Base-by-base conservation (phyloP, 2,113 vertebrate genomes). In the Meleagris gallopavo region DNA sequence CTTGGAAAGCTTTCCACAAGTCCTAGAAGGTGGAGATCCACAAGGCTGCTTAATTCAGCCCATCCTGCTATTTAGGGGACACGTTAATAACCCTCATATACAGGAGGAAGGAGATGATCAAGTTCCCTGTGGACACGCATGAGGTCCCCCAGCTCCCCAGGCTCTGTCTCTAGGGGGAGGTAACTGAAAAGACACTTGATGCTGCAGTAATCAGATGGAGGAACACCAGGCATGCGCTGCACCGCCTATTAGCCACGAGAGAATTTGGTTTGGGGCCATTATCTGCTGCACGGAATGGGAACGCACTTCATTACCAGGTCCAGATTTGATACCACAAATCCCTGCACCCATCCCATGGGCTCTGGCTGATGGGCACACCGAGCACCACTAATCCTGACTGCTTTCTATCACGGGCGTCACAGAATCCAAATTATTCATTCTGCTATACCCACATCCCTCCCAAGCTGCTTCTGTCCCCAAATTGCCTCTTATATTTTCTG, bases 351-450 rank as follows among this genome's bases (percentile, higher is more conserved):
- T 29, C 48, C 82, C 76, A 40, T 30, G 21, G 70, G 45, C 70
- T 81, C 52, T 46, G 87, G 71, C 52, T 64, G 69, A 95, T 84
- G 60, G 4, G 10, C 43, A 86, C 25, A 40, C 41, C 80, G 29
- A 71, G 72, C 67, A 66, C 64, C 72, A 88, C 5, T 92, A 96
- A 96, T 55, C 40, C 71, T 52, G 90, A 41, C 77, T 91, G 77
- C 81, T 95, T 93, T 91, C 38, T 50, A 78, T 86, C 93, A 54
- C 8, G 50, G 91, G 74, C 83, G 83, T 70, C 97, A 95, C 41
- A 40, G 85, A 91, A 95, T 85, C 95, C 92, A 72, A 82, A 92
- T 97, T 93, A 92, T 95, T 97, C 96, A 92, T 96, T 92, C 89
- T 69, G 4, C 85, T 64, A 69, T 83, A 30, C 91, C 60, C 94